Evolutionary conservation across 2,797 vertebrate species (phyloP).

Genomic region (Otolemur crassicaudatus): DNA sequence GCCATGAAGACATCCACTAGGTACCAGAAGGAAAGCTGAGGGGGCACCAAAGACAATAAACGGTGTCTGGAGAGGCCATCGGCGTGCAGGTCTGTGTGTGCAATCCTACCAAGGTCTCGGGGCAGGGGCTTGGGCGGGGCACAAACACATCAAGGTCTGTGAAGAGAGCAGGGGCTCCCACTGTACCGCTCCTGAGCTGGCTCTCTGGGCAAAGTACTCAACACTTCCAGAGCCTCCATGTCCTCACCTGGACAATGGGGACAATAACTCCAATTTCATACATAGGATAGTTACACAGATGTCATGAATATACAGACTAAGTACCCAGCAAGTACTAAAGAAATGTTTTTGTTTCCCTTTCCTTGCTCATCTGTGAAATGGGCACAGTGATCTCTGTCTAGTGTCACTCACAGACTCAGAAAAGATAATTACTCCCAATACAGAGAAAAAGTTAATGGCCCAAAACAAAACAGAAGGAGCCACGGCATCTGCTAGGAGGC

Average conservation of each 20-base stretch:
- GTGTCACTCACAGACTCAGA: neutral
- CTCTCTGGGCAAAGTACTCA: neutral
- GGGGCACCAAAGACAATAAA: slow-evolving; percentile 65
- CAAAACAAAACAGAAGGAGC: neutral
- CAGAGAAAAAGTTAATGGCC: neutral
- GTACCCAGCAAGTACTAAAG: neutral
- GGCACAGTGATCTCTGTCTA: neutral
- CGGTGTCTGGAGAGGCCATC: slow-evolving; percentile 50
- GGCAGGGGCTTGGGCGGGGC: neutral
- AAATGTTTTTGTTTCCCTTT: neutral
- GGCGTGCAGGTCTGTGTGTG: neutral
- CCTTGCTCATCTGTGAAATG: neutral
- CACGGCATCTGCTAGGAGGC: neutral
- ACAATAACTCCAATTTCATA: neutral
- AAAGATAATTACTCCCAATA: neutral
- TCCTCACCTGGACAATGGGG: neutral
- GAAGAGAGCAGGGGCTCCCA: too few relatives aligned
- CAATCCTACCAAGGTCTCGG: accelerated
- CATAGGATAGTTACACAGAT: neutral
- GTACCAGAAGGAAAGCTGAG: slow-evolving; percentile 25
- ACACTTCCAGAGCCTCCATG: neutral
- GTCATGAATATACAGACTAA: neutral
- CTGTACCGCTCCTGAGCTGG: neutral
- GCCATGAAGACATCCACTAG: neutral
- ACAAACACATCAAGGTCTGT: neutral